Conservation (phyloP, 53 echinoderm and acorn worm genomes). For the Echinarachnius parma region DNA sequence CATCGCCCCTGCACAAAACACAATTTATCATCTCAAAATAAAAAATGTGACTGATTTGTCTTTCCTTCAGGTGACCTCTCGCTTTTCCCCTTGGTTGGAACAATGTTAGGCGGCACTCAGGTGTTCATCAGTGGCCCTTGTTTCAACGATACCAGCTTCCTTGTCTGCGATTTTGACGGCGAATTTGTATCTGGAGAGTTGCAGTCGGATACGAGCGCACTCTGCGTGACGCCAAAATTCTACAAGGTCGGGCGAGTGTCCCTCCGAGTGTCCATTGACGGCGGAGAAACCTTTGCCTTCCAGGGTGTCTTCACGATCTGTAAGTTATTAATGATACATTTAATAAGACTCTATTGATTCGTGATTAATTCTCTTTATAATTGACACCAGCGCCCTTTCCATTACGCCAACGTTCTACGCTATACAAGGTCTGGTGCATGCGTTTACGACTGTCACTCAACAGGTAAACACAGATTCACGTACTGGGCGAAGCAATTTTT, state of each 20-base stretch:
- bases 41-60: too few species aligned
- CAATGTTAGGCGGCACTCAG: constrained; percentile 35
- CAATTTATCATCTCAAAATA: too few species aligned
- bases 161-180: constrained; percentile 12
- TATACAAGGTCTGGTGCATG: too few species aligned
- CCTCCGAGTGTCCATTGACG: constrained; percentile 28
- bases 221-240: constrained; percentile 42
- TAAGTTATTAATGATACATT: too few species aligned
- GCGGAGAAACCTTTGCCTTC: constrained; percentile 15
- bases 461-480: too few species aligned
- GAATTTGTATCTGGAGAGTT: not conserved
- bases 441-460: too few species aligned
- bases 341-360: too few species aligned
- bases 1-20: too few species aligned
- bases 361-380: too few species aligned
- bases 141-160: constrained; percentile 19
- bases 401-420: too few species aligned
- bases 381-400: too few species aligned
- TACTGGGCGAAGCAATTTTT: too few species aligned
- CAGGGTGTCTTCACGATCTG: constrained; percentile 24
- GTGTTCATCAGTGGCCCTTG: constrained; percentile 32
- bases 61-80: constrained; percentile 7
- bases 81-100: constrained; percentile 33
- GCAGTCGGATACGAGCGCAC: not conserved
- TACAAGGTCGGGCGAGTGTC: constrained; percentile 21